A percentile compares a stretch with the other conserved stretches of the same genome.
These are phyloP conservation scores for Drosophila nigritarsus DNA, from an alignment of 2,888 invertebrate genomes.

Conservation along the genomic window DNA sequence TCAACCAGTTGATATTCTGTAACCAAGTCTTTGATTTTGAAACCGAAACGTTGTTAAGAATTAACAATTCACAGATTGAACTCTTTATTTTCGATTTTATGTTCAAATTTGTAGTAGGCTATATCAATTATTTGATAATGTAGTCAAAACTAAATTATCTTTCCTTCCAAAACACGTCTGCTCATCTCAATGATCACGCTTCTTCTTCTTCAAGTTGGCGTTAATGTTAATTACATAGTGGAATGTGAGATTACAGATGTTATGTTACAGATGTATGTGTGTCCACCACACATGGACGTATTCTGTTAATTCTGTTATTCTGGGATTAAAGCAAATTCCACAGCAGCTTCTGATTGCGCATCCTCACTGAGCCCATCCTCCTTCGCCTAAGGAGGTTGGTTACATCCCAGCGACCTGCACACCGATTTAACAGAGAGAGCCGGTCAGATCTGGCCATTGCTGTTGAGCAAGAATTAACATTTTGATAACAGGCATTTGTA, in stretches of 20 bases:
- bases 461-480: neutral
- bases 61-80: neutral
- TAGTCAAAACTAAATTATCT: no score
- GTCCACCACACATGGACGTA: no score
- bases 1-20: neutral
- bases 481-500: no score
- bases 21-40: neutral
- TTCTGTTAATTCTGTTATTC: no score
- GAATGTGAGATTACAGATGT: no score
- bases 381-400: neutral
- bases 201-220: no score
- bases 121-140: neutral
- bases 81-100: neutral
- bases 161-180: no score
- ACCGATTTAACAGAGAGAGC: neutral
- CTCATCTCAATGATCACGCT: no score
- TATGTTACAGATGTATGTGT: no score
- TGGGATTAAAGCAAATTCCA: neutral
- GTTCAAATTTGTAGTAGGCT: neutral
- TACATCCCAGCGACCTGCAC: neutral
- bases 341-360: neutral
- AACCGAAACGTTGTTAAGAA: neutral
- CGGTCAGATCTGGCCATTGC: neutral
- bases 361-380: neutral
- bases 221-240: no score